phyloP scores from a whole-genome alignment of 2,888 invertebrate genomes.

The Charanyca ferruginea region DNA sequence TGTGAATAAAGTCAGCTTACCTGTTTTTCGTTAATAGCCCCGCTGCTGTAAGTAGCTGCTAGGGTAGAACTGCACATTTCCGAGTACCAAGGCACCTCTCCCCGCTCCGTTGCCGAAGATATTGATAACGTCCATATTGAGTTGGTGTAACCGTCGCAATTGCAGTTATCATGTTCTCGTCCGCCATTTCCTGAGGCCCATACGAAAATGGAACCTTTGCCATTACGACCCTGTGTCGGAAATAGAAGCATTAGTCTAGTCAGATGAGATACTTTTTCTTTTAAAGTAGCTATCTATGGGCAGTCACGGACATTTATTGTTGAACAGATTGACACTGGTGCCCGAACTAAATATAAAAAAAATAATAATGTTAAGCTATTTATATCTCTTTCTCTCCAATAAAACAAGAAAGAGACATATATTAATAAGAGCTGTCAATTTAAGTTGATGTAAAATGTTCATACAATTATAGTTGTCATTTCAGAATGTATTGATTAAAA shows the following conservation, averaged over 20 bases:
- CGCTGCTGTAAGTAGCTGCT: slow-evolving; percentile 99
- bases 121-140: slow-evolving; percentile 99
- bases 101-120: slow-evolving; percentile 97
- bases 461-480: no score
- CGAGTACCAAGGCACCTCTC: slow-evolving; percentile 98
- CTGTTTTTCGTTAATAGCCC: slow-evolving; percentile 96
- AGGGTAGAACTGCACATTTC: slow-evolving; percentile 99
- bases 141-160: slow-evolving; percentile 99
- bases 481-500: no score
- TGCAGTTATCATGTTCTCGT: slow-evolving; percentile 98
- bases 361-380: no score
- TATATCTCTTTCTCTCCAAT: no score
- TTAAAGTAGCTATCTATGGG: neutral
- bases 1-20: slow-evolving; percentile 78
- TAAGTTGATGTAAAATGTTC: no score
- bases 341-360: no score
- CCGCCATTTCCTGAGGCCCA: slow-evolving; percentile 99
- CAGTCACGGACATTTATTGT: neutral
- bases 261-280: slow-evolving; percentile 31
- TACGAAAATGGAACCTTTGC: slow-evolving; percentile 99
- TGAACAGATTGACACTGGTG: neutral
- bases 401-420: no score
- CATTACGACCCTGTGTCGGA: slow-evolving; percentile 94
- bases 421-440: no score
- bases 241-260: slow-evolving; percentile 54